Conservation (phyloP, 2,113 vertebrate genomes). For the Tonatia bakeri region DNA sequence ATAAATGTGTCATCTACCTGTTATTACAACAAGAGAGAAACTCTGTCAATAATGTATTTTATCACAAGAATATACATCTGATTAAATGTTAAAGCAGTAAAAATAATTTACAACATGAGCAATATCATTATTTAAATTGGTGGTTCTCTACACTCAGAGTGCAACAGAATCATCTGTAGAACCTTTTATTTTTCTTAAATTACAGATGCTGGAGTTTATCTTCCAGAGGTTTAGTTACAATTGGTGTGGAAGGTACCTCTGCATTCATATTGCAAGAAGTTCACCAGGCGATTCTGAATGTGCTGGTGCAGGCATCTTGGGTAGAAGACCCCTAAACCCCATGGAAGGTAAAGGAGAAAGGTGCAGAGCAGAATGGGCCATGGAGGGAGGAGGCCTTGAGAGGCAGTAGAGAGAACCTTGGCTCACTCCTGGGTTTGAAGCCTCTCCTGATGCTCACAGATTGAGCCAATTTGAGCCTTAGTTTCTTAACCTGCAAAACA, state of each 20-base stretch:
- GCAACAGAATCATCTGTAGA: background rate
- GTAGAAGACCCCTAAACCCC: background rate
- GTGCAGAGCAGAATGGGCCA: background rate
- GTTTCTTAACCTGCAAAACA: background rate
- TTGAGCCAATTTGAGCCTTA: background rate
- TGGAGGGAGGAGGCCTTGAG: background rate
- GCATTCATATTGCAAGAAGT: background rate
- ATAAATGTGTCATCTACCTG: slow-evolving; percentile 71
- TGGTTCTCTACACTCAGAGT: background rate
- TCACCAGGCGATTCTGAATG: background rate
- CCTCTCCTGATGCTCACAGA: background rate
- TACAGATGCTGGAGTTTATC: background rate
- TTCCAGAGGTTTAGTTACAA: background rate
- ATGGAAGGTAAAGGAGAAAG: background rate
- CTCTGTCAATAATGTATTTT: slow-evolving; percentile 27
- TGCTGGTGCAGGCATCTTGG: background rate
- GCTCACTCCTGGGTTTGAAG: background rate
- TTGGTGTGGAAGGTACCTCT: background rate
- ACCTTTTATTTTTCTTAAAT: background rate
- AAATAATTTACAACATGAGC: background rate
- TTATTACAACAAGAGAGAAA: slow-evolving; percentile 20
- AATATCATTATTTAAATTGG: background rate
- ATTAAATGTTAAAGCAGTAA: slow-evolving; percentile 31
- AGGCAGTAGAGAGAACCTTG: background rate
- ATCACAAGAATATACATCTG: background rate